Percentiles rank a stretch among this genome's conserved stretches.
Conservation (phyloP, 1,140 invertebrate species). For the Sycophila sp. region DNA sequence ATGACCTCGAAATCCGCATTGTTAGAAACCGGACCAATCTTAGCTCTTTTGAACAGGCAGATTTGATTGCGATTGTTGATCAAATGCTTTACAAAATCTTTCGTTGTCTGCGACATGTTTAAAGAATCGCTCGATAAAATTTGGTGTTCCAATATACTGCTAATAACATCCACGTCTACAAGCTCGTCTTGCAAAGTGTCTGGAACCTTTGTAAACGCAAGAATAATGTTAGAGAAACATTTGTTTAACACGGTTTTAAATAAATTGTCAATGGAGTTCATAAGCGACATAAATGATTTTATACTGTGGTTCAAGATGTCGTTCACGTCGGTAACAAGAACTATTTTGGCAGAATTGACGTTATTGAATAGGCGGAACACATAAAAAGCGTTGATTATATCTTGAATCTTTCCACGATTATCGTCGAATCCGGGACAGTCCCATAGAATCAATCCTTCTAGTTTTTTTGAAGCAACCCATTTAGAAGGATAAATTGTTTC, state of each 20-base stretch:
- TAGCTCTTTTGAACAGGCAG: neutral
- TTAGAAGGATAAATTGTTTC: neutral
- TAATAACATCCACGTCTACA: neutral
- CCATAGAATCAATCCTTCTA: neutral
- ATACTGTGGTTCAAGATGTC: neutral
- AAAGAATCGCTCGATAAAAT: neutral
- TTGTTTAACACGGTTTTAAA: neutral
- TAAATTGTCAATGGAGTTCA: neutral
- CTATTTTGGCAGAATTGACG: neutral
- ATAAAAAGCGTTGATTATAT: neutral
- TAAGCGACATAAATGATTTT: neutral
- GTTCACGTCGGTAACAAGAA: neutral
- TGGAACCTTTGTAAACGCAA: neutral
- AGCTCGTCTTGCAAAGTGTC: neutral
- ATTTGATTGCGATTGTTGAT: neutral
- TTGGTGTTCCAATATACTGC: neutral
- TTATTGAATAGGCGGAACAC: neutral
- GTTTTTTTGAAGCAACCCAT: neutral
- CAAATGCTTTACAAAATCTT: neutral
- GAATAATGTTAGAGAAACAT: neutral
- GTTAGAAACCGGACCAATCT: neutral
- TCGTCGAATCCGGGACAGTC: neutral
- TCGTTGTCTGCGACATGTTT: neutral
- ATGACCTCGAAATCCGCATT: too few relatives aligned
- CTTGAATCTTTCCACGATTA: neutral